Conservation (phyloP, 2,888 invertebrate species). For the Ferdinandea cuprea region DNA sequence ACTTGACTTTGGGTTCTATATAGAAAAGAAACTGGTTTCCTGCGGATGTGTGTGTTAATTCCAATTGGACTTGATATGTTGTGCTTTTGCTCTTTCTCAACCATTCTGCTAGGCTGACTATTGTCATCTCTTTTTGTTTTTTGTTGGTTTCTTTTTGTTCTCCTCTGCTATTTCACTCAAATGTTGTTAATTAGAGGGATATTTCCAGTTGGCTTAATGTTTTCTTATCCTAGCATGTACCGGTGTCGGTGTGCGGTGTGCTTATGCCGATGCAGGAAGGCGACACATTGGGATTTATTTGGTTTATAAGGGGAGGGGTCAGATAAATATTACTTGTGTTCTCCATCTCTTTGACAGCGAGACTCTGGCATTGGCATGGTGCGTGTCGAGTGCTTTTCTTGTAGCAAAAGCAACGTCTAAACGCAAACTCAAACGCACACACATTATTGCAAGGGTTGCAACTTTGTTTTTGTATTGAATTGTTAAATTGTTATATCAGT, state of each 20-base stretch:
- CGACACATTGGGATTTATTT: slow-evolving; percentile 54
- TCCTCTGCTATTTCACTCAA: slow-evolving; percentile 28
- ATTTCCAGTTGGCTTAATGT: slow-evolving; percentile 71
- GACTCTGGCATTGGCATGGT: slow-evolving; percentile 32
- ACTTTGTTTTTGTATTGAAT: slow-evolving; percentile 65
- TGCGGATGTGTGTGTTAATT: slow-evolving; percentile 9
- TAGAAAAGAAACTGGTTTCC: slow-evolving; percentile 50
- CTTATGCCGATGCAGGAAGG: not conserved
- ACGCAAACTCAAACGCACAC: slow-evolving; percentile 47
- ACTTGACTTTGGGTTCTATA: slow-evolving; percentile 41
- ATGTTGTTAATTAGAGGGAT: slow-evolving; percentile 67
- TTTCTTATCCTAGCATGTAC: slow-evolving; percentile 41
- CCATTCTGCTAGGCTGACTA: not conserved
- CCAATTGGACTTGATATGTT: slow-evolving; percentile 50
- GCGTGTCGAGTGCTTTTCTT: slow-evolving; percentile 49
- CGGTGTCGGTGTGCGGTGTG: slow-evolving; percentile 19
- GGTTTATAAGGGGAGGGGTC: slow-evolving; percentile 69
- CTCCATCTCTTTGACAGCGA: slow-evolving; percentile 35
- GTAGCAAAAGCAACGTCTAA: slow-evolving; percentile 28
- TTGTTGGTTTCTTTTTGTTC: not conserved
- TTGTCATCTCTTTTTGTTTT: slow-evolving; percentile 1
- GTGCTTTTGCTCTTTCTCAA: not conserved
- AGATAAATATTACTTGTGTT: slow-evolving; percentile 49
- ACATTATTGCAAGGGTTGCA: slow-evolving; percentile 47
- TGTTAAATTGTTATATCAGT: slow-evolving; percentile 73